Base-by-base conservation (phyloP, 2,113 vertebrate genomes). In the Menura novaehollandiae region DNA sequence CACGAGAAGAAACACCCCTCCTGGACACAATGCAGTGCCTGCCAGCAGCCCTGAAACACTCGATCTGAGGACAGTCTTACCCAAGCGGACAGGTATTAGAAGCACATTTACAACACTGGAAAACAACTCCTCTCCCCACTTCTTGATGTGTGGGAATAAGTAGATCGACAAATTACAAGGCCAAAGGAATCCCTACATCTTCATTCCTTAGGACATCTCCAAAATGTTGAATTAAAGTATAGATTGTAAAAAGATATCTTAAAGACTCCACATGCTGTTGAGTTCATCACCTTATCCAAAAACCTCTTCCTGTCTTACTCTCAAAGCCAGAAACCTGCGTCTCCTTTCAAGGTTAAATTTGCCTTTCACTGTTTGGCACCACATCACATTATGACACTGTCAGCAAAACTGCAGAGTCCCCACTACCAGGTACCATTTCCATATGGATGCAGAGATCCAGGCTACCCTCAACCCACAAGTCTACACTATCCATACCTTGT, bases 261-360 rank as follows among this genome's bases (percentile, higher is more conserved):
- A 78, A 91, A 83, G 63, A 62, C 6, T 73, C 49, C 44, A 82
- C 20, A 52, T 1, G 3, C 37, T 44, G n/a, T 14, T 0, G 0
- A 81, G 64, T 77, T 56, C 20, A 64, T 28, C 27, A 24, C 43
- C 55, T 77, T 53, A 85, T 46, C 35, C 32, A 51, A 63, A 92
- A 74, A 33, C 6, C 60, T 59, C 43, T 59, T 81, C 44, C n/a
- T 23, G 47, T 43, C 28, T 77, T 47, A 47, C 12, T 53, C 26
- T 46, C 41, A 27, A 80, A 80, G 35, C 23, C 55, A 79, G 58
- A 59, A 90, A 79, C 49, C 28, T 71, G 26, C 35, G 51, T 71
- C 19, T 93, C 12, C 27, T 35, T 69, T 88, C 81, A 93, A 79
- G 89, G 85, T 80, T 97, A 88, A 77, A 83, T 80, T 43, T 75